These are phyloP conservation scores for Artibeus jamaicensis DNA, from an alignment of 2,797 vertebrate genomes.

Conservation along the genomic window DNA sequence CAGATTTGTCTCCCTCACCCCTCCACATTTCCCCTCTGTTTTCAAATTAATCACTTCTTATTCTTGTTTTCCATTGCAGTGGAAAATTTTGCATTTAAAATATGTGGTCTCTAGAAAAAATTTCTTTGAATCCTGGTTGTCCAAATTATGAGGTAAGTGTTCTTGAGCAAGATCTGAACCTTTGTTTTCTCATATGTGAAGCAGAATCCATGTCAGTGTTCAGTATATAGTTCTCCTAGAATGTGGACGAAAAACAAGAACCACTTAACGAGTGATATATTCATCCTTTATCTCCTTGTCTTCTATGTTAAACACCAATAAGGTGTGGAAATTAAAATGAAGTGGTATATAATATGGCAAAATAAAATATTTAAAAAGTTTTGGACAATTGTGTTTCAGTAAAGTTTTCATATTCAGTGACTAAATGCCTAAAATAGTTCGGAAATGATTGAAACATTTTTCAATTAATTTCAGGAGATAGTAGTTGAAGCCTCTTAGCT, in stretches of 20 bases:
- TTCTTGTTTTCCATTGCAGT: neutral
- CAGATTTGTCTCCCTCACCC: rapidly evolving
- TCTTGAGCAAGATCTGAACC: neutral
- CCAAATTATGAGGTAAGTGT: neutral
- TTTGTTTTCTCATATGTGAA: neutral
- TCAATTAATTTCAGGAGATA: neutral
- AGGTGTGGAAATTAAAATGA: neutral
- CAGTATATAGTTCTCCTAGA: neutral
- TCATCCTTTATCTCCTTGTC: neutral
- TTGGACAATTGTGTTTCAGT: neutral
- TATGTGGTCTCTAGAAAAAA: neutral
- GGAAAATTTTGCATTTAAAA: neutral
- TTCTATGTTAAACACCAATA: neutral
- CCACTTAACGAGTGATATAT: neutral
- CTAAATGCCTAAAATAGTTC: neutral
- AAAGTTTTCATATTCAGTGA: neutral
- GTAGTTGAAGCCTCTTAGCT: neutral
- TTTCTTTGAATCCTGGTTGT: neutral
- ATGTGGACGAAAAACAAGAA: neutral
- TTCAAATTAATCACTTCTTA: neutral
- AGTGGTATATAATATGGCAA: neutral
- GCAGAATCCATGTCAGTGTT: neutral
- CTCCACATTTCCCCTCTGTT: too few relatives aligned
- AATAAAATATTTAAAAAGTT: neutral
- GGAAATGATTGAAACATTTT: neutral